phyloP scores from a whole-genome alignment of 2,797 vertebrate genomes.

The Notolabrus celidotus region DNA sequence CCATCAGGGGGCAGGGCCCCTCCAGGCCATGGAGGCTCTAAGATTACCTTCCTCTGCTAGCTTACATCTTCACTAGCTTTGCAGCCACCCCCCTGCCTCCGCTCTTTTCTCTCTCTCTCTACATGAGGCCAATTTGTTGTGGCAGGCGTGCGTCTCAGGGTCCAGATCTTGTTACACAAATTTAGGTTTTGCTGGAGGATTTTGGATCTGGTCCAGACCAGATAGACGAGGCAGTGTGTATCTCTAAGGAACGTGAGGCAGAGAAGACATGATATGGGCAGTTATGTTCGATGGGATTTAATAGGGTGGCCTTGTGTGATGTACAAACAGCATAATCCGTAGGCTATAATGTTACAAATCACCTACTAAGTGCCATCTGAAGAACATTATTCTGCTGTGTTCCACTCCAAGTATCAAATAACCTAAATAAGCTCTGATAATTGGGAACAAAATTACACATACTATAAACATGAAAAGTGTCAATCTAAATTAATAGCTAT shows the following conservation, averaged over 20 bases:
- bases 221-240: constrained; percentile 74
- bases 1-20: constrained; percentile 77
- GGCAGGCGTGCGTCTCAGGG: constrained; percentile 83
- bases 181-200: constrained; percentile 81
- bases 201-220: constrained; percentile 82
- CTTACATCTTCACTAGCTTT: constrained; percentile 78
- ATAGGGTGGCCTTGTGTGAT: constrained; percentile 69
- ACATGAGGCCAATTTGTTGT: constrained; percentile 87
- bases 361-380: constrained; percentile 63
- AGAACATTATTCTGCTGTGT: constrained; percentile 51
- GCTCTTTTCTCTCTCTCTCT: constrained; percentile 59
- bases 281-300: constrained; percentile 81
- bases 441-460: constrained; percentile 33
- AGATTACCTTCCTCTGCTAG: constrained; percentile 80
- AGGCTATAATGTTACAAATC: constrained; percentile 76
- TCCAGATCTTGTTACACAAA: constrained; percentile 87
- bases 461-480: constrained; percentile 25
- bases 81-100: constrained; percentile 51
- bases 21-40: constrained; percentile 79
- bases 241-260: constrained; percentile 67
- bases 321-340: constrained; percentile 74
- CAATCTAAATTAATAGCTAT: constrained; percentile 37
- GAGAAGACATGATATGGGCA: constrained; percentile 80
- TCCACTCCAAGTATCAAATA: constrained; percentile 54
- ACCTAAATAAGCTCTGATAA: constrained; percentile 31